Evolutionary conservation across 2,888 invertebrate genomes (phyloP).

Genomic region (Arctia plantaginis): DNA sequence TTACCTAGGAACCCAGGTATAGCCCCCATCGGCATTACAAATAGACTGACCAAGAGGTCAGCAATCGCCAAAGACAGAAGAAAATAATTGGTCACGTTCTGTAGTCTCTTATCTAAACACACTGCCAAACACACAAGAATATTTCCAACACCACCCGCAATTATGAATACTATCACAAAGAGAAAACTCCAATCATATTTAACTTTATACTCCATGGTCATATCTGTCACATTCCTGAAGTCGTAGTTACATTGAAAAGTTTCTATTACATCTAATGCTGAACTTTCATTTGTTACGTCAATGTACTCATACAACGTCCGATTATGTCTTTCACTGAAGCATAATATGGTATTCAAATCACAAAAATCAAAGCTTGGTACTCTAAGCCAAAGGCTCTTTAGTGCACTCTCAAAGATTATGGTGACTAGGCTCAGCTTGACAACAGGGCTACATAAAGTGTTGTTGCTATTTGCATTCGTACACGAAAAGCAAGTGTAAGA

Average conservation of each 20-base stretch:
- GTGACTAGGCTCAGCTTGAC: slow-evolving; percentile 78
- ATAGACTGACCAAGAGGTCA: slow-evolving; percentile 96
- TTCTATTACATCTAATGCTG: slow-evolving; percentile 58
- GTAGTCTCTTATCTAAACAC: slow-evolving; percentile 94
- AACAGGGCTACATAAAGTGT: slow-evolving; percentile 73
- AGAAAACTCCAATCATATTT: slow-evolving; percentile 93
- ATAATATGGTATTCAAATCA: slow-evolving; percentile 70
- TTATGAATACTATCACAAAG: slow-evolving; percentile 93
- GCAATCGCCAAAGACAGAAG: slow-evolving; percentile 97
- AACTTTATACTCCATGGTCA: slow-evolving; percentile 42
- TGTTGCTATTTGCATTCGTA: slow-evolving; percentile 68
- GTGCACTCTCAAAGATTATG: slow-evolving; percentile 75
- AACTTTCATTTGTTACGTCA: slow-evolving; percentile 60
- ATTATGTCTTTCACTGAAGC: slow-evolving; percentile 67
- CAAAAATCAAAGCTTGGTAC: slow-evolving; percentile 71
- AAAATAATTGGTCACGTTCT: slow-evolving; percentile 98
- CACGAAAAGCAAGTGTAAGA: slow-evolving; percentile 76
- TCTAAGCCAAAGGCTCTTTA: slow-evolving; percentile 77
- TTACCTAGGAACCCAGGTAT: slow-evolving; percentile 97
- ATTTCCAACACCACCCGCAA: slow-evolving; percentile 96
- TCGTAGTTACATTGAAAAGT: slow-evolving; percentile 77
- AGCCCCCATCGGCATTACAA: slow-evolving; percentile 98
- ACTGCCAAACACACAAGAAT: slow-evolving; percentile 97
- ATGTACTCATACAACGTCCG: slow-evolving; percentile 70
- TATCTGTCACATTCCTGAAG: slow-evolving; percentile 64